phyloP scores from a whole-genome alignment of 2,113 vertebrate genomes.

The Rhagologus leucostigma region DNA sequence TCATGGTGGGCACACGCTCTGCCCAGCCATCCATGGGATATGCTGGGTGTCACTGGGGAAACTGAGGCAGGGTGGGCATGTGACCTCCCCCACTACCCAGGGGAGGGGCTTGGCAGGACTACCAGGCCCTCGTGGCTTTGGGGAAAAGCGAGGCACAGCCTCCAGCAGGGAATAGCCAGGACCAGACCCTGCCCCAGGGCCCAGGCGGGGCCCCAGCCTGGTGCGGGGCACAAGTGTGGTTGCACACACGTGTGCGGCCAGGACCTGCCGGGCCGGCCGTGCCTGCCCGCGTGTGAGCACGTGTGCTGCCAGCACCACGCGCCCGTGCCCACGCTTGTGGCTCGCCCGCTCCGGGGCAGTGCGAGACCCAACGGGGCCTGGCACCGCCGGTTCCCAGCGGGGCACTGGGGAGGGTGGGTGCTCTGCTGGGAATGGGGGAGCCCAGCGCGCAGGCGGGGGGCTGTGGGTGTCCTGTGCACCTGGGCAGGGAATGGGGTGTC shows the following conservation, averaged over 20 bases:
- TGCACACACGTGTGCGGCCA: not conserved
- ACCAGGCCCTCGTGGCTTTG: fast-evolving
- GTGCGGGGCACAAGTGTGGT: not conserved
- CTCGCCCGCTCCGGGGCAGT: fast-evolving
- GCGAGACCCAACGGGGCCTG: not conserved
- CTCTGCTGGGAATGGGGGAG: not conserved
- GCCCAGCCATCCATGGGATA: not conserved
- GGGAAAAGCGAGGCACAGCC: no score
- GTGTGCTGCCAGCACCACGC: fast-evolving
- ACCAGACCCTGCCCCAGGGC: not conserved
- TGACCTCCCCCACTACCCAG: not conserved
- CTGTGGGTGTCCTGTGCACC: not conserved
- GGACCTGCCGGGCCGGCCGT: not conserved
- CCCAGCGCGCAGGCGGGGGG: not conserved
- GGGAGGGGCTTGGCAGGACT: not conserved
- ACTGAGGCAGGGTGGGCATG: fast-evolving
- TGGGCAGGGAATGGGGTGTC: not conserved
- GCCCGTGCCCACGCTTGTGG: fast-evolving
- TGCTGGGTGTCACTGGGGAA: not conserved
- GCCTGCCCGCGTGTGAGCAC: fast-evolving
- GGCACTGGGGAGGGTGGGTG: not conserved
- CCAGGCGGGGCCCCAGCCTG: not conserved
- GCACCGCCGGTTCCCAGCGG: fast-evolving
- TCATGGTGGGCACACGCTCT: not conserved
- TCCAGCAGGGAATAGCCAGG: not conserved